These are phyloP conservation scores for Nomada lathburiana DNA, from an alignment of 2,888 invertebrate genomes.

Conservation along the genomic window DNA sequence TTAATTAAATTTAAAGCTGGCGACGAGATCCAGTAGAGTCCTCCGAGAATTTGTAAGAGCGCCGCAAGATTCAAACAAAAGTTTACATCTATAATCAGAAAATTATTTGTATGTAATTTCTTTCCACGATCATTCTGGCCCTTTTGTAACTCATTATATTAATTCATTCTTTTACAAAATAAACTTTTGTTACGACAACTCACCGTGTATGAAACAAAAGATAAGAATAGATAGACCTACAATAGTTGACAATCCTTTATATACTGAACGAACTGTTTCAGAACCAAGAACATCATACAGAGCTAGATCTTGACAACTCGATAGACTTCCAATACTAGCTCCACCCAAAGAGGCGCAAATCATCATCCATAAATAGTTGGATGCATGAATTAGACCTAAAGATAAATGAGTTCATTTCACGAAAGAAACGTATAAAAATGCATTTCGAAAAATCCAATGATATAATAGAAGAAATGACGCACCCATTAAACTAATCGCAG, in stretches of 20 bases:
- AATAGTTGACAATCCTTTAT: constrained; percentile 71
- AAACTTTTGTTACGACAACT: constrained; percentile 50
- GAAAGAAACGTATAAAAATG: neutral
- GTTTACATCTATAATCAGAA: constrained; percentile 63
- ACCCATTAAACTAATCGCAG: constrained; percentile 69
- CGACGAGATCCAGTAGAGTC: constrained; percentile 72
- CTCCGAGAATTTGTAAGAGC: constrained; percentile 70
- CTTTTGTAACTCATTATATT: constrained; percentile 12
- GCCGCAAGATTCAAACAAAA: constrained; percentile 67
- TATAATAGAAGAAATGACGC: neutral
- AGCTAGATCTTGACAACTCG: constrained; percentile 70
- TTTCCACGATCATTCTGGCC: neutral
- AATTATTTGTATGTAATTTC: constrained; percentile 7
- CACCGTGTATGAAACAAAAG: constrained; percentile 71
- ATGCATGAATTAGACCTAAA: constrained; percentile 44
- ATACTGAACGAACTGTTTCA: constrained; percentile 64
- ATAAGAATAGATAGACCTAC: constrained; percentile 69
- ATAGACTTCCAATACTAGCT: constrained; percentile 65
- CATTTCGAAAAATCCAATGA: neutral
- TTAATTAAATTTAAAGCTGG: constrained; percentile 66
- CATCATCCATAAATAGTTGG: constrained; percentile 52
- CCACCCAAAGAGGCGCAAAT: constrained; percentile 70
- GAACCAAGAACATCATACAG: constrained; percentile 72
- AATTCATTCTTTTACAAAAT: constrained; percentile 34
- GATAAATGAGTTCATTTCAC: neutral